phyloP scores from a whole-genome alignment of 64 coral and sea anemone genomes.

The Acropora yongei region DNA sequence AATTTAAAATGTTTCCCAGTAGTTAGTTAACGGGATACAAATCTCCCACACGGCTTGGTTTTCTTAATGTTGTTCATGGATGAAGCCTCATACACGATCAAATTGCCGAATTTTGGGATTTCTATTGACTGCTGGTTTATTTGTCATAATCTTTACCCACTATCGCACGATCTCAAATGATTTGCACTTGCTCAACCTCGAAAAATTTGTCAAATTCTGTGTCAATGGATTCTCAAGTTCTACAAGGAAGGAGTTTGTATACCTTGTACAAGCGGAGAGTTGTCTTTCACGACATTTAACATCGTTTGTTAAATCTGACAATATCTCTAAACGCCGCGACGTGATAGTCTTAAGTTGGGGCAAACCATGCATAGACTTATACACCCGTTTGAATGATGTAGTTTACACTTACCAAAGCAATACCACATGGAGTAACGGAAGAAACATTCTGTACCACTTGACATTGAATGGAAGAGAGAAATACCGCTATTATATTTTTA shows the following conservation, averaged over 20 bases:
- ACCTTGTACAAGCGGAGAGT: conserved; percentile 81
- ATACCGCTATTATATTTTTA: conserved; percentile 81
- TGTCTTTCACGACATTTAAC: conserved; percentile 73
- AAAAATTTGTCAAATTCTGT: neutral
- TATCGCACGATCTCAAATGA: neutral
- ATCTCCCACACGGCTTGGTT: neutral
- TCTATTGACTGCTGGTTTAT: neutral
- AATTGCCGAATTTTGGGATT: neutral
- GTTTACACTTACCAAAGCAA: conserved; percentile 63
- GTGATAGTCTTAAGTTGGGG: conserved; percentile 82
- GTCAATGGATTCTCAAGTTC: neutral
- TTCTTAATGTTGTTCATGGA: neutral
- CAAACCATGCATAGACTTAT: conserved; percentile 38
- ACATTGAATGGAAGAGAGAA: conserved; percentile 31
- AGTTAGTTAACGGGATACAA: neutral
- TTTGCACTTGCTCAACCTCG: neutral
- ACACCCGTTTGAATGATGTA: conserved; percentile 38
- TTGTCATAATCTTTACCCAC: conserved; percentile 2
- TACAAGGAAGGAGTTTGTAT: conserved; percentile 53
- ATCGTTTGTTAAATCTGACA: conserved; percentile 42
- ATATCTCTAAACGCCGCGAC: conserved; percentile 53
- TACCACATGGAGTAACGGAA: conserved; percentile 77
- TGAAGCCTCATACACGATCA: conserved; percentile 8
- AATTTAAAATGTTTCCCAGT: neutral
- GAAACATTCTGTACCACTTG: conserved; percentile 75